Evolutionary conservation across 2,888 invertebrate genomes (phyloP).

Genomic region (Trypoxylon attenuatum): DNA sequence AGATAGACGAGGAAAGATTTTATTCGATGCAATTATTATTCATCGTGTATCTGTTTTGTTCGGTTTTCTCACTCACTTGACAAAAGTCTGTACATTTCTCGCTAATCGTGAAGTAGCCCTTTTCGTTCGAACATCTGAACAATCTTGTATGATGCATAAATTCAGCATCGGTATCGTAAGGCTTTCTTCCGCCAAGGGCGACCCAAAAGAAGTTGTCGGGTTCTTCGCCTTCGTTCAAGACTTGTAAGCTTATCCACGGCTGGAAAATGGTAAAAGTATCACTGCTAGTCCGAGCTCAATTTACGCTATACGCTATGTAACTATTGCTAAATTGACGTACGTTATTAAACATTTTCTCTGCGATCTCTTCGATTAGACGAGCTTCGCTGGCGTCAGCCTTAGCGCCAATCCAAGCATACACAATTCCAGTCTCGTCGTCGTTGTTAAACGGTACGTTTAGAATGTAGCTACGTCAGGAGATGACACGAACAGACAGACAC

Average conservation of each 20-base stretch:
- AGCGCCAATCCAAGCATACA: conserved; percentile 96
- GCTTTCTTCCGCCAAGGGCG: conserved; percentile 92
- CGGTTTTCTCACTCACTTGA: conserved; percentile 86
- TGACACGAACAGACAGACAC: not conserved
- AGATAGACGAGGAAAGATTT: not conserved
- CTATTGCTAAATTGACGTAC: conserved; percentile 74
- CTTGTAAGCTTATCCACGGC: conserved; percentile 80
- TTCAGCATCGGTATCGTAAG: conserved; percentile 90
- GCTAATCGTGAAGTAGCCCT: conserved; percentile 98
- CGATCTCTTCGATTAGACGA: conserved; percentile 91
- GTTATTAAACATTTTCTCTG: conserved; percentile 94
- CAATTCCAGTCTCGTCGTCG: conserved; percentile 89
- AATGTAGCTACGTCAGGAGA: conserved; percentile 83
- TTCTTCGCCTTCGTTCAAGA: conserved; percentile 94
- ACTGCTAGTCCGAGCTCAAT: not conserved
- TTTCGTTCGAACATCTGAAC: conserved; percentile 99
- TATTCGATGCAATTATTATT: too few relatives aligned
- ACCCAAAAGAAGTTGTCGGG: conserved; percentile 99
- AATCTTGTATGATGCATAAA: conserved; percentile 95
- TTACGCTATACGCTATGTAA: not conserved
- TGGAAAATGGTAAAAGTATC: conserved; percentile 44
- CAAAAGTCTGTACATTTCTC: conserved; percentile 99
- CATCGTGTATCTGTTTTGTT: too few relatives aligned
- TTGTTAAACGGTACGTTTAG: conserved; percentile 94
- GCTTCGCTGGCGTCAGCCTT: conserved; percentile 91